Evolutionary conservation across 2,797 vertebrate genomes (phyloP).

Genomic region (Poecilia wingei): DNA sequence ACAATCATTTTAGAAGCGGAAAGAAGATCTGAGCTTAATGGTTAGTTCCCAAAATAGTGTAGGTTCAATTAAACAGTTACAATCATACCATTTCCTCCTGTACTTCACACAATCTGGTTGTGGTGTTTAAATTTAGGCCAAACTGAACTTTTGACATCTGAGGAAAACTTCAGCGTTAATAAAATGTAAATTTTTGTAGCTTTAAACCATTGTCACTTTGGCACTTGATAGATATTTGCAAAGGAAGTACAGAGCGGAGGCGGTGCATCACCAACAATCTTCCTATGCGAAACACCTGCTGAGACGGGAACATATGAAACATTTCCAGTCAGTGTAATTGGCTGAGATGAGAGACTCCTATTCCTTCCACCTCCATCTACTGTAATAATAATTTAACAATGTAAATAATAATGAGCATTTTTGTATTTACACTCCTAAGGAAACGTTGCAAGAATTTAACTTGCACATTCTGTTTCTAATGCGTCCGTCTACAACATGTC

Average conservation of each 20-base stretch:
- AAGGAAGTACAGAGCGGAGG: neutral
- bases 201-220: neutral
- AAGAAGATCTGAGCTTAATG: neutral
- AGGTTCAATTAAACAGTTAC: neutral
- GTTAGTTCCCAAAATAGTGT: neutral
- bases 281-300: neutral
- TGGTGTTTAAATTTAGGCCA: neutral
- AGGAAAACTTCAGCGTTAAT: neutral
- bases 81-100: neutral
- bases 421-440: neutral
- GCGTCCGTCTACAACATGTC: slow-evolving; percentile 48
- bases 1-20: neutral
- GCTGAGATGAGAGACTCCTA: neutral
- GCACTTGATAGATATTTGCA: neutral
- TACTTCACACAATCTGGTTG: neutral
- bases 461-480: slow-evolving; percentile 1
- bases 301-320: neutral
- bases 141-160: neutral
- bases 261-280: neutral
- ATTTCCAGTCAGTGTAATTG: neutral
- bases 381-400: neutral
- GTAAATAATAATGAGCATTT: neutral
- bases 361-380: neutral
- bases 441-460: neutral
- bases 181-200: neutral